Conservation (phyloP, 1,140 invertebrate species). For the Drosophila ohnishii region DNA sequence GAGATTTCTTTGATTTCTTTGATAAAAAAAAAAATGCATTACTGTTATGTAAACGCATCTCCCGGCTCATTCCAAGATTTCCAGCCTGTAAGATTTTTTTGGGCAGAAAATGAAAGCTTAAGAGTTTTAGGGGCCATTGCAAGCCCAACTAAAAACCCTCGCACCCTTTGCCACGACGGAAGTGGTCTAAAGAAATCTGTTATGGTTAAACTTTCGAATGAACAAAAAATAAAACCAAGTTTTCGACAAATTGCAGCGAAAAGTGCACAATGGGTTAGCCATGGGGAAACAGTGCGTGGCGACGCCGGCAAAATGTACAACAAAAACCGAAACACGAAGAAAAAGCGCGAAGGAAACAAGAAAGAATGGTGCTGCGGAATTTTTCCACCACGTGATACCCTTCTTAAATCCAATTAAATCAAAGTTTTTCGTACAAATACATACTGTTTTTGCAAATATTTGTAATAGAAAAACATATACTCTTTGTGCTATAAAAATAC, state of each 20-base stretch:
- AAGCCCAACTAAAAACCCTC: conserved; percentile 14
- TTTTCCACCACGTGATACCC: conserved; percentile 16
- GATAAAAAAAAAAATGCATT: not conserved
- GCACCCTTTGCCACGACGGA: conserved; percentile 11
- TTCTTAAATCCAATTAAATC: conserved; percentile 17
- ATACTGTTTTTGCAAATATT: not conserved
- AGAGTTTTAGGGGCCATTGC: conserved; percentile 21
- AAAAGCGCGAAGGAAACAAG: not conserved
- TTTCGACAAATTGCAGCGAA: conserved; percentile 78
- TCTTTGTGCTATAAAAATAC: not conserved
- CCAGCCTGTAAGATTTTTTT: conserved; percentile 17
- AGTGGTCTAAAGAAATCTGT: conserved; percentile 66
- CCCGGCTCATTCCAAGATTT: not conserved
- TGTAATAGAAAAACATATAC: not conserved
- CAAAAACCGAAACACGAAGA: conserved; percentile 37
- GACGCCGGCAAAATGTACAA: conserved; percentile 50
- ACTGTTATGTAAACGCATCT: conserved; percentile 7
- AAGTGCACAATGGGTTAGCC: conserved; percentile 68
- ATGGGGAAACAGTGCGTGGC: conserved; percentile 73
- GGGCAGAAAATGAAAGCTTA: conserved; percentile 26
- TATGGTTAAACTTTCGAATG: conserved; percentile 71
- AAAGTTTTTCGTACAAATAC: not conserved
- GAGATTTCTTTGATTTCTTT: not conserved
- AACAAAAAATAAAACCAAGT: conserved; percentile 31
- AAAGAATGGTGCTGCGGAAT: conserved; percentile 4